These are phyloP conservation scores for Rhea pennata DNA, from an alignment of 2,113 vertebrate species.

Conservation along the genomic window DNA sequence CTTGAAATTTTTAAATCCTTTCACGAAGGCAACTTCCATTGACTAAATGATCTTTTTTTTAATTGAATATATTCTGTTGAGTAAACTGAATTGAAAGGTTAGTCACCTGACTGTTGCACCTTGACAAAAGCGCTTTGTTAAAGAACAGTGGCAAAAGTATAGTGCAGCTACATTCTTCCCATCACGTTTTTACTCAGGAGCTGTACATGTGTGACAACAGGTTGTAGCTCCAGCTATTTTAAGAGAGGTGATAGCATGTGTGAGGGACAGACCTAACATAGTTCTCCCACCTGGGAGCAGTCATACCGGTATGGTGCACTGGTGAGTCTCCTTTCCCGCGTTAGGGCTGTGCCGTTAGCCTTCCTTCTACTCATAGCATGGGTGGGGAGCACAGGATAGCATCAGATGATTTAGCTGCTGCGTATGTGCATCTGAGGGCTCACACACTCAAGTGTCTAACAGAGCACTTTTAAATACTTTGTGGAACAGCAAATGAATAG, in stretches of 20 bases:
- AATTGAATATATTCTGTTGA: not conserved
- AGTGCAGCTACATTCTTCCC: not conserved
- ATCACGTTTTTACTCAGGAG: not conserved
- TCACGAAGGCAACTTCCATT: not conserved
- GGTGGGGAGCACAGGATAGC: not conserved
- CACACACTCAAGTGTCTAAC: rapidly evolving
- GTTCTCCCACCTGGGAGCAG: not conserved
- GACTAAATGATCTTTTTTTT: not conserved
- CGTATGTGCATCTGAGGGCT: not conserved
- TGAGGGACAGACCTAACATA: not conserved
- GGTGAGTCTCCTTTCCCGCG: not conserved
- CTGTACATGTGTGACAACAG: not conserved
- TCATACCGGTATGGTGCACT: not conserved
- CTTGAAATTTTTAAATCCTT: not conserved
- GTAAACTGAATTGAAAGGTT: not conserved
- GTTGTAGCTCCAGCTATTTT: not conserved
- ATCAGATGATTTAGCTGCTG: not conserved
- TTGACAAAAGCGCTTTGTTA: not conserved
- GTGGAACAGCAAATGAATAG: not conserved
- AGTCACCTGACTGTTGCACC: not conserved
- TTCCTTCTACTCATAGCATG: not conserved
- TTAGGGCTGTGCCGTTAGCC: not conserved
- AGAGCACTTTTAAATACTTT: not conserved
- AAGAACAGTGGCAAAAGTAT: not conserved
- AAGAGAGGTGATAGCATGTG: not conserved